phyloP scores from a whole-genome alignment of 2,888 invertebrate species.

The Metalampra italica region DNA sequence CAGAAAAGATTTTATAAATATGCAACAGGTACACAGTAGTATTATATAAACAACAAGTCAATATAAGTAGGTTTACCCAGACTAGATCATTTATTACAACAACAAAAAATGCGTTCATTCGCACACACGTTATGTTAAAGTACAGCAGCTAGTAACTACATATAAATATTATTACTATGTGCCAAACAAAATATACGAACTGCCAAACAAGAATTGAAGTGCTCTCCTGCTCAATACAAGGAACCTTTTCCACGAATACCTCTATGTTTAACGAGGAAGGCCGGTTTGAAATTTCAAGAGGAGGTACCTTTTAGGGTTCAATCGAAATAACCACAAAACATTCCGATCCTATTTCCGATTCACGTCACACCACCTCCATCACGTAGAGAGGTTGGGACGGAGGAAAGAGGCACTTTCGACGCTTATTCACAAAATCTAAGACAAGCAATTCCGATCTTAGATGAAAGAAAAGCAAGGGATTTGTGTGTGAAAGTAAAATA shows the following conservation, averaged over 20 bases:
- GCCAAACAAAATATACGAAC: too few relatives aligned
- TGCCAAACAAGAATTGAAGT: too few relatives aligned
- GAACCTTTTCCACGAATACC: constrained; percentile 38
- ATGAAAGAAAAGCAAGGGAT: constrained; percentile 9
- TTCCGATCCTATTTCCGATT: constrained; percentile 65
- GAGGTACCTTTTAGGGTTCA: constrained; percentile 62
- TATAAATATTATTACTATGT: too few relatives aligned
- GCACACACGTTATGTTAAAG: too few relatives aligned
- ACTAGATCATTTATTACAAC: too few relatives aligned
- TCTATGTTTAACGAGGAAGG: constrained; percentile 53
- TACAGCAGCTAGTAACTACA: too few relatives aligned
- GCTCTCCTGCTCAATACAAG: constrained; percentile 10
- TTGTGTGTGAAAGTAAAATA: constrained; percentile 12
- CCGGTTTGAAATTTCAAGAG: constrained; percentile 57
- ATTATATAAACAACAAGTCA: too few relatives aligned
- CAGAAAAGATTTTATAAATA: too few relatives aligned
- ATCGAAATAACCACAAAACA: constrained; percentile 72
- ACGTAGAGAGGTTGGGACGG: constrained; percentile 45
- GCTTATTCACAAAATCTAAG: constrained; percentile 39
- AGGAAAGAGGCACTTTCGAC: constrained; percentile 43
- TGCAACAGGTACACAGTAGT: too few relatives aligned
- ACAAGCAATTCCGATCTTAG: constrained; percentile 1
- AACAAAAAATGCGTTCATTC: too few relatives aligned
- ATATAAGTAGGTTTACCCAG: too few relatives aligned
- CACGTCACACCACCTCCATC: constrained; percentile 65